A percentile compares a stretch with the other conserved stretches of the same genome.
These are phyloP conservation scores for Acanthisitta chloris DNA, from an alignment of 2,113 vertebrate species.

Conservation along the genomic window DNA sequence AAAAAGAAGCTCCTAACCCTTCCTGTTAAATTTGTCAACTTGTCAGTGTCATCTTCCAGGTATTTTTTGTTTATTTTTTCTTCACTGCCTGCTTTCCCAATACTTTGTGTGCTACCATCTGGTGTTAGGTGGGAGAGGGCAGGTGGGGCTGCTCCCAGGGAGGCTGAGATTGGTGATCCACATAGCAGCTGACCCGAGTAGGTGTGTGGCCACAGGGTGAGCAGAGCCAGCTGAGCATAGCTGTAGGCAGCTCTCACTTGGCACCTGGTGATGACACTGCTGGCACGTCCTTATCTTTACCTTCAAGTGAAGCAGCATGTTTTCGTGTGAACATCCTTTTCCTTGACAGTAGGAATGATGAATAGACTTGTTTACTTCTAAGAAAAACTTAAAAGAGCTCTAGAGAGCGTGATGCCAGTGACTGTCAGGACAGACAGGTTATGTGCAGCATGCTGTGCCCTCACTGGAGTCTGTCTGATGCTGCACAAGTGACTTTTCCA, in stretches of 20 bases:
- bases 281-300: conserved; percentile 22
- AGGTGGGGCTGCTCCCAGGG: neutral
- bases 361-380: neutral
- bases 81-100: neutral
- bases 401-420: neutral
- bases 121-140: neutral
- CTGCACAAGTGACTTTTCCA: neutral
- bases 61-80: neutral
- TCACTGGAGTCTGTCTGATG: neutral
- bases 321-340: neutral
- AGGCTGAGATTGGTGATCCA: neutral
- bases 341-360: neutral
- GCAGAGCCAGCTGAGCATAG: no score
- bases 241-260: conserved; percentile 6
- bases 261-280: neutral
- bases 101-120: neutral
- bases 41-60: neutral
- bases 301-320: neutral
- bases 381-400: neutral
- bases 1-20: neutral
- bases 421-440: neutral
- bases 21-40: neutral
- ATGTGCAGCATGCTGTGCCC: neutral
- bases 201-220: no score
- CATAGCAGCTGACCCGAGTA: neutral